Evolutionary conservation across 2,797 vertebrate species (phyloP), one percentile per base, ranked within the genome.

Genomic region (Pangasius larnaudii): DNA sequence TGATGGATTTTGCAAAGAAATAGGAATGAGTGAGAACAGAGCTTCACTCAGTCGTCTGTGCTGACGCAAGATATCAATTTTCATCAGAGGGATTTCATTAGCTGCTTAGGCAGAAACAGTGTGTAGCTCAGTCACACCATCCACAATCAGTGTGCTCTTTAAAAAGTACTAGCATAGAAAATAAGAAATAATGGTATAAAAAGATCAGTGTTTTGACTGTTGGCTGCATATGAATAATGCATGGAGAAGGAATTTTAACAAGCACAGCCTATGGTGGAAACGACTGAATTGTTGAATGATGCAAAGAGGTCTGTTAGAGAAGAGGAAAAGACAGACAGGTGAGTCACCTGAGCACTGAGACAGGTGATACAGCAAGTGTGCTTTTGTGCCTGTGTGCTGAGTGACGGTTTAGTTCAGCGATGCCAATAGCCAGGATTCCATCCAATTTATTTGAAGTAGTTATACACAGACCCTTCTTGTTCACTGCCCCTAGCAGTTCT

Each of bases 311-410:
- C 42, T 51, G 83, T 80, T 58, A 59, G 53, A n/a, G 51, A 36
- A 69, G 19, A 84, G 18, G 85, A 56, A 88, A 39, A 67, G 51
- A 90, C 14, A 87, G 81, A 75, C 51, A 58, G 56, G 30, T 84
- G 6, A 71, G 85, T 89, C 65, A 89, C 75, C 79, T 87, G 87
- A 89, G 71, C 79, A 84, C 72, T 13, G 82, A 86, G 81, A 86
- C 42, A 81, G 46, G 49, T 53, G 58, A 51, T 65, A 71, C 85
- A 85, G 87, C 61, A 69, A 72, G 67, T 63, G 42, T 75, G 24
- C 24, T 39, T 75, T 51, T 53, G 87, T 8, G 51, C 58, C 61
- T 53, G 77, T 78, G 58, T 49, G 14, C 67, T 33, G 71, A 83
- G 51, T 87, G 39, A 30, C 39, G 56, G 74, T 80, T 74, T 80